Conservation (phyloP, 2,888 invertebrate species). For the Sinohyriopsis cumingii region DNA sequence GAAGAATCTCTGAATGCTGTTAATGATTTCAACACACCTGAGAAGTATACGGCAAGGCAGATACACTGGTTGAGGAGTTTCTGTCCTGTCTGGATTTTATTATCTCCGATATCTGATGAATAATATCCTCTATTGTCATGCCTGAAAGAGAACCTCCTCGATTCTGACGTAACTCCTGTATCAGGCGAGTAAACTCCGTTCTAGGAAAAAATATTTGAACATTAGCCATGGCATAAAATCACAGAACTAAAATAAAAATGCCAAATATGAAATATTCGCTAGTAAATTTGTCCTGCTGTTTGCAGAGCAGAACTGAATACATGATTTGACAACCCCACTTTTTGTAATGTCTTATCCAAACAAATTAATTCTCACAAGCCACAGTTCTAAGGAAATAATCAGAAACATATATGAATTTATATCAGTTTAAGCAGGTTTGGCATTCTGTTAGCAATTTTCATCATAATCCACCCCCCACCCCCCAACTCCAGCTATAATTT, state of each 20-base stretch:
- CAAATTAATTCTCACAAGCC: no score
- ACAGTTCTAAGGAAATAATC: no score
- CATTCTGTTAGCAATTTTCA: no score
- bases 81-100: slow-evolving; percentile 11
- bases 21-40: slow-evolving; percentile 13
- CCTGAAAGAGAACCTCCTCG: slow-evolving; percentile 53
- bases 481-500: no score
- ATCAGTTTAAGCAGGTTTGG: no score
- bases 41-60: background rate
- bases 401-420: no score
- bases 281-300: background rate
- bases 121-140: slow-evolving; percentile 51
- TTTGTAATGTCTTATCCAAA: no score
- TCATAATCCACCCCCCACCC: no score
- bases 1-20: background rate
- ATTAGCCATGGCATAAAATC: background rate
- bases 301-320: no score
- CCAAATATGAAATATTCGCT: background rate
- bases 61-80: background rate
- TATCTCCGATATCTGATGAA: slow-evolving; percentile 32
- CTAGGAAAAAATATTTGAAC: slow-evolving; percentile 23
- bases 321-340: no score
- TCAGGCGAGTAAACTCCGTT: slow-evolving; percentile 33
- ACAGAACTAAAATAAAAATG: no score
- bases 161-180: slow-evolving; percentile 41